Percentiles rank a stretch among this genome's conserved stretches.
Evolutionary conservation across 2,113 vertebrate genomes (phyloP).

Genomic region (Carlito syrichta): DNA sequence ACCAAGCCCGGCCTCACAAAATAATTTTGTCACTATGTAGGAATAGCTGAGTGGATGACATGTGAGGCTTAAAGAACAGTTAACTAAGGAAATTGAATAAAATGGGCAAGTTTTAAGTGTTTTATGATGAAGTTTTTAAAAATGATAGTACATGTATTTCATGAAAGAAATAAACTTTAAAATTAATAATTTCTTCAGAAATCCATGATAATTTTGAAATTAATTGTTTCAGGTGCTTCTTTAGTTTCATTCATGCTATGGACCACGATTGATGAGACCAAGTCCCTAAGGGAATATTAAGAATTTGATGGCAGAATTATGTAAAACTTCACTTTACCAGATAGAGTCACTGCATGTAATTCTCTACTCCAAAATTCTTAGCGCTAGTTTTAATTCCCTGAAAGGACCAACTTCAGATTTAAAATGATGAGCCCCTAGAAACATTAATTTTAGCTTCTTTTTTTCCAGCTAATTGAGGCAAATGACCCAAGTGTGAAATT

Average conservation of each 20-base stretch:
- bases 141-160: neutral
- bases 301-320: neutral
- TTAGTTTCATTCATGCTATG: neutral
- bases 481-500: conserved; percentile 51
- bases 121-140: neutral
- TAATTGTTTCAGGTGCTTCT: neutral
- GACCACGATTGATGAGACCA: neutral
- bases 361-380: neutral
- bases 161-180: neutral
- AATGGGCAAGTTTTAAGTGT: neutral
- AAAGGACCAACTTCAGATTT: neutral
- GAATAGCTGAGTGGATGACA: neutral
- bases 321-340: neutral
- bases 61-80: neutral
- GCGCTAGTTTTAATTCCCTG: neutral
- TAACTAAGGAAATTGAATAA: neutral
- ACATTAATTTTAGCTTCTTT: conserved; percentile 17
- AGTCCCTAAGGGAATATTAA: neutral
- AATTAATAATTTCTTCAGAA: neutral
- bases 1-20: too few species aligned
- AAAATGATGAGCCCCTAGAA: conserved; percentile 1
- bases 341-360: neutral
- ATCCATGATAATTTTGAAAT: neutral
- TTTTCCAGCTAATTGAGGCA: conserved; percentile 52
- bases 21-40: neutral